Evolutionary conservation across 2,888 invertebrate genomes (phyloP), one percentile per base, ranked within the genome.

Genomic region (Epirrita christyi): DNA sequence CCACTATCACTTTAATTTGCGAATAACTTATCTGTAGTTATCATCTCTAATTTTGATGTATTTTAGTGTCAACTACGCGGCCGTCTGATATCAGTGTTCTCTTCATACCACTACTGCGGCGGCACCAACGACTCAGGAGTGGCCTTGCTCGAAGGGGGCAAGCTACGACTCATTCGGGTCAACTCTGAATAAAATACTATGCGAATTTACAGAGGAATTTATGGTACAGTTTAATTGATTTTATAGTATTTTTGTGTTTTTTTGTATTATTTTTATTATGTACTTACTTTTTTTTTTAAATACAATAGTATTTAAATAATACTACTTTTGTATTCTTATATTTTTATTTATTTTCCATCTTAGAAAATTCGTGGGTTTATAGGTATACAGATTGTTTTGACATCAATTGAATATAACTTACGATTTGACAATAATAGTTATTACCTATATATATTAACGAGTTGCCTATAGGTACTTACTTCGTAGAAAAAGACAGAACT

Each of bases 31-130:
- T n/a, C n/a, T n/a, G n/a, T n/a, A n/a, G n/a, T n/a, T n/a, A n/a
- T n/a, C n/a, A n/a, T n/a, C n/a, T n/a, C n/a, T 32, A 32, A 5
- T 2, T 7, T 0, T 32, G 0, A 13, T 14, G 7, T 48, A 6
- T 40, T 50, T 38, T 77, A 95, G 94, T 93, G 95, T 38, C 94
- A 95, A 72, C 93, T 95, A 66, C 94, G 94, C 61, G 96, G 95
- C 0, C 93, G 93, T 63, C 84, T 96, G 38, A 75, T 96, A 59
- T 95, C 96, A 0, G 95, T 96, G 15, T 96, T 96, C 83, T 96
- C 96, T 0, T 95, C 96, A 0, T 95, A 94, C 2, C 93, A 93
- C 68, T 96, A 96, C 85, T 95, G 95, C 81, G 95, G 95, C 42
- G 94, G 94, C 1, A 89, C 82, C 59, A 96, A 96, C 81, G 95